Evolutionary conservation across 2,113 vertebrate genomes (phyloP), one percentile per base, ranked within the genome.

Genomic region (Gambusia holbrooki): DNA sequence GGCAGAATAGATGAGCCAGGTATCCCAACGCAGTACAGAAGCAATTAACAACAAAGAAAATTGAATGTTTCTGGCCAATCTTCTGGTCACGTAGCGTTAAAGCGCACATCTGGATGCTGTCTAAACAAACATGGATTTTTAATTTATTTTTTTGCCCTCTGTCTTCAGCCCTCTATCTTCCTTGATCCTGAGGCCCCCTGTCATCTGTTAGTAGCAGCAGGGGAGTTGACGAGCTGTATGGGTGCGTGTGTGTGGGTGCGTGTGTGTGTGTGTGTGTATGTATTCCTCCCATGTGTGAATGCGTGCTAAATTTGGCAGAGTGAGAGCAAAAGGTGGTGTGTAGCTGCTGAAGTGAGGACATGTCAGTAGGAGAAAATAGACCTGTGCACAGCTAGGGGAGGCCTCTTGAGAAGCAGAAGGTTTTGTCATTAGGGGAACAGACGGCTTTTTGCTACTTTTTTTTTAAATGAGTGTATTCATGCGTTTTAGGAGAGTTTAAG

Each of bases 21-120:
- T 62, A n/a, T n/a, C 8, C 51, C 0, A 8, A 58, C 28, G 1
- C 37, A 15, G n/a, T 14, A 45, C 32, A 27, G 35, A 27, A 66
- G 6, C 7, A 30, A 77, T 83, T 75, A 83, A 76, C 63, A 62
- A 73, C 84, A 74, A 66, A 81, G 35, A 1, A 2, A 0, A 0
- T 40, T 62, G 32, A 29, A 48, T 65, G 66, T 62, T 62, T 61
- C 48, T 62, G 72, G 76, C 67, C 3, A 40, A 35, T 73, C 77
- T 71, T 35, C 66, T 66, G 73, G 72, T 66, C 22, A 17, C 2
- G 3, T 17, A 8, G 54, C 8, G 5, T 48, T 37, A 28, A 37
- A 79, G 85, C 69, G 67, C 78, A 79, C 84, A 85, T 90, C 79
- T 84, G 82, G 75, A 66, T 72, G 66, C 81, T 84, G 86, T 91